Base-by-base conservation (phyloP, 2,113 vertebrate genomes). In the Lophochroa leadbeateri region DNA sequence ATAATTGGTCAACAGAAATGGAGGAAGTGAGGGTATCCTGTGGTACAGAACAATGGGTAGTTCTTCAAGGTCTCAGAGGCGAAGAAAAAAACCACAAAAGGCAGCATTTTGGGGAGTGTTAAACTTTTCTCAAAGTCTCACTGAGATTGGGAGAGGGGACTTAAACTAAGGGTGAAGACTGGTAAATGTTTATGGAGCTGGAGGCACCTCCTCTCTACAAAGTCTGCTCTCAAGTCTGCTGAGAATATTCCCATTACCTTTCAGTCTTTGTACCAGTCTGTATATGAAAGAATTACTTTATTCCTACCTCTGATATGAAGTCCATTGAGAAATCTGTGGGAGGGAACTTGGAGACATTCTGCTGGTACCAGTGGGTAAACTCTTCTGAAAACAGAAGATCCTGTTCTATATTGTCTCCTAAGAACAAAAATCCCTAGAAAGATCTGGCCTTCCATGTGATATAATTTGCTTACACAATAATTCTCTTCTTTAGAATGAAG, bases 401-500 rank as follows among this genome's bases (percentile, higher is more conserved):
- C 14, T 65, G 11, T 52, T 75, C 29, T 25, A 0, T 43, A 10
- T 41, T 68, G 24, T 75, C 64, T 88, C 21, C 50, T 43, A 87
- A 67, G 65, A 88, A 43, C 4, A 78, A 55, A 88, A 75, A 35
- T 71, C 44, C 11, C n/a, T 52, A 9, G 50, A 39, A 82, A 57
- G 24, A 13, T 24, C 37, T 87, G 15, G 1, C 6, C 16, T 6
- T 65, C 29, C 25, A 13, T 13, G 25, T 17, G 33, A 28, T 0
- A 0, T 58, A 17, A 57, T 79, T 92, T 76, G 24, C 43, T 86
- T 50, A 44, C 21, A 52, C 35, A 80, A 25, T 24, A 74, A 74
- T 84, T 80, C 80, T 75, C 19, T 95, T 77, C 60, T 71, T 53
- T 64, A 76, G 61, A 88, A 60, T 4, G 13, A 86, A 92, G 41